phyloP scores from a whole-genome alignment of 2,888 invertebrate species.

The Parnassius mnemosyne region DNA sequence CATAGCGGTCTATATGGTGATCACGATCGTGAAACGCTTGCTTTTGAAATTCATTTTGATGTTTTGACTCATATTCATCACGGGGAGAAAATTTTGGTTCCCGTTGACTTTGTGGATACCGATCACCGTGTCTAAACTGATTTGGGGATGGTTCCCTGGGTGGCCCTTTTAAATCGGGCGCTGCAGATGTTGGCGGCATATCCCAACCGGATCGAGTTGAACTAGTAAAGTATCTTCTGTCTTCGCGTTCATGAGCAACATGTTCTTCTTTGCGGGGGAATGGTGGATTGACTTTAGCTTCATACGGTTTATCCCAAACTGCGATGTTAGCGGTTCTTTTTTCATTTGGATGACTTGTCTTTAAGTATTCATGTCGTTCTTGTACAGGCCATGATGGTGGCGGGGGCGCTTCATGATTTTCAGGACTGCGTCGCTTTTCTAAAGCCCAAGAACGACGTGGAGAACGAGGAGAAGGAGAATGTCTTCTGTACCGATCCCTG shows the following conservation, averaged over 20 bases:
- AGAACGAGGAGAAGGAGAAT: constrained; percentile 61
- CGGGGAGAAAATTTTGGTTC: constrained; percentile 32
- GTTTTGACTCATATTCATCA: constrained; percentile 14
- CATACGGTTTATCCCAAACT: constrained; percentile 34
- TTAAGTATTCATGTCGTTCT: constrained; percentile 41
- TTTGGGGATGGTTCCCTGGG: constrained; percentile 2
- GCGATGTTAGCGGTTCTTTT: constrained; percentile 35
- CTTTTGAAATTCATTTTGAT: constrained; percentile 11
- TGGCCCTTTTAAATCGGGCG: neutral
- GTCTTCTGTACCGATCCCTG: constrained; percentile 54
- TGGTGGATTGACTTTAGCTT: constrained; percentile 2
- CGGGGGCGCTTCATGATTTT: constrained; percentile 54
- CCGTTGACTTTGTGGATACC: constrained; percentile 28
- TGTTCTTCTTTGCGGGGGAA: constrained; percentile 12
- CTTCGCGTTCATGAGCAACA: constrained; percentile 10
- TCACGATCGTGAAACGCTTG: constrained; percentile 16
- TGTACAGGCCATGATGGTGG: constrained; percentile 68
- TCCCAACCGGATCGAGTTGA: constrained; percentile 10
- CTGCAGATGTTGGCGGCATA: neutral
- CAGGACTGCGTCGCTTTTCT: constrained; percentile 63
- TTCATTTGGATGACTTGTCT: constrained; percentile 32
- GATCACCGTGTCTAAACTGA: constrained; percentile 23
- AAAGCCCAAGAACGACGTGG: constrained; percentile 70
- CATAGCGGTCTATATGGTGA: neutral
- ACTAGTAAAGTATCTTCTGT: constrained; percentile 7